Base-by-base conservation (phyloP, 2,888 invertebrate species). In the Spilosoma lubricipeda region DNA sequence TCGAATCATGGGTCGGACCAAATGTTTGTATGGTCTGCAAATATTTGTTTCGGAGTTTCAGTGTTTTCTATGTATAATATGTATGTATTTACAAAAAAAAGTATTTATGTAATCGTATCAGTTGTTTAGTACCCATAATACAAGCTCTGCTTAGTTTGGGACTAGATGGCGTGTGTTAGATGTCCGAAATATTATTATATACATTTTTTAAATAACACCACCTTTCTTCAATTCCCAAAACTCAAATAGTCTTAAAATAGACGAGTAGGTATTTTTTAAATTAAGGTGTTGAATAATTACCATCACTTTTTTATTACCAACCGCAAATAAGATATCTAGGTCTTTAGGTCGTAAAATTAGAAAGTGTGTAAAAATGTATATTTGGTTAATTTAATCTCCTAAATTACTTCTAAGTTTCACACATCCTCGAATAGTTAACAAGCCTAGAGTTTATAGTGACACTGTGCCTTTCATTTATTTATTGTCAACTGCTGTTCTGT, bases 391-490 rank as follows among this genome's bases (percentile, higher is more conserved):
- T 70, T 66, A 27, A 45, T 66, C 66, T 56, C 48, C 13, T 65
- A 63, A 68, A 68, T 65, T 73, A 74, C 70, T 59, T 70, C 42
- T 66, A 56, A 73, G 52, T 73, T 69, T 69, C 64, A 69, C 56
- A 70, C 27, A 70, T 56, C 69, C 56, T 13, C n/a, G 13, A 64
- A 11, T 63, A 67, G 11, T 63, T 39, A 23, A 71, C 68, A 73
- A 59, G 52, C 42, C n/a, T 39, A 59, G 39, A 56, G 59, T 73
- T 56, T 71, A 42, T 73, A 77, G 4, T 20, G 13, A 15, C 13
- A 77, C 78, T 85, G 86, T 84, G 81, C 66, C 67, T 67, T 77
- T 81, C 84, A 84, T 85, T 85, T 85, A 70, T n/a, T n/a, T 45
- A 56, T 78, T 77, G 80, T 80, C 76, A 83, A 71, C 78, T 80